A percentile compares a stretch with the other conserved stretches of the same genome.
Conservation (phyloP, 2,888 invertebrate species). For the Mythimna impura region DNA sequence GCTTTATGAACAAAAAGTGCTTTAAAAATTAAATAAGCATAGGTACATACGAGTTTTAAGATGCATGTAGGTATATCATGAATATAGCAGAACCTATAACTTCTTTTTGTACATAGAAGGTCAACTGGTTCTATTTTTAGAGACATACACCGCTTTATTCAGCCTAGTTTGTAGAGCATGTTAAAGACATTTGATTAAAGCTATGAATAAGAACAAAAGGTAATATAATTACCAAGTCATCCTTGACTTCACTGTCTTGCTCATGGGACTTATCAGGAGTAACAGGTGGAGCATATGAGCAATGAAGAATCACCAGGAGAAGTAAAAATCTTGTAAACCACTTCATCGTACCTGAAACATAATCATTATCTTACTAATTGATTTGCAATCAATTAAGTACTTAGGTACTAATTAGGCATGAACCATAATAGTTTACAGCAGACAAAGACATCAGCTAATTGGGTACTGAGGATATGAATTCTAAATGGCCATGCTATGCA, state of each 20-base stretch:
- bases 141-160: background rate
- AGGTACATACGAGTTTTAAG: background rate
- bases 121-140: constrained; percentile 34
- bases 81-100: background rate
- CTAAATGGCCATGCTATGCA: background rate
- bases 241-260: constrained; percentile 84
- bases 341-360: constrained; percentile 75
- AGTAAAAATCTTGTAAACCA: constrained; percentile 69
- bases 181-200: background rate
- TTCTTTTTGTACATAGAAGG: constrained; percentile 18
- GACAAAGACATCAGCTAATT: constrained; percentile 3
- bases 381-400: constrained; percentile 11
- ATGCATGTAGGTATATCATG: background rate
- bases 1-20: background rate
- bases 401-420: background rate
- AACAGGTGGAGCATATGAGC: constrained; percentile 90
- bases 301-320: constrained; percentile 77
- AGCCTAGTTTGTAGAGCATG: background rate
- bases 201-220: constrained; percentile 10
- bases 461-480: background rate
- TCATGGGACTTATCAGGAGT: constrained; percentile 86
- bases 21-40: background rate
- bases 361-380: constrained; percentile 16
- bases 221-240: constrained; percentile 84
- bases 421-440: background rate